Percentiles rank a stretch among this genome's conserved stretches.
These are phyloP conservation scores for western clawed frog (Xenopus tropicalis) DNA, from an alignment of 2,113 vertebrate genomes.

Conservation along the genomic window DNA sequence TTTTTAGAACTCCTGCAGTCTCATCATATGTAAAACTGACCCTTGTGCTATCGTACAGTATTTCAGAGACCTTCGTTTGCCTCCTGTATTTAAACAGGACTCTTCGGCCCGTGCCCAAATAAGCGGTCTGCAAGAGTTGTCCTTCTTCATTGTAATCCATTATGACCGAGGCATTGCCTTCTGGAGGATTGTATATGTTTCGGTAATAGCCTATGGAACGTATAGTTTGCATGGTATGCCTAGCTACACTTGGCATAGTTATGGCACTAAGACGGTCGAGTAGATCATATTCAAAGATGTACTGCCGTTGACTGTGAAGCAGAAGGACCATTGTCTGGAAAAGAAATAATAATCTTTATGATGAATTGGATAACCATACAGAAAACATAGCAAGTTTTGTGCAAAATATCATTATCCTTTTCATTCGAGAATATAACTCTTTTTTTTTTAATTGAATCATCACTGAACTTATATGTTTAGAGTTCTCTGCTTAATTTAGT, in stretches of 20 bases:
- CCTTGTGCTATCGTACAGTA: constrained; percentile 91
- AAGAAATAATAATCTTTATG: constrained; percentile 40
- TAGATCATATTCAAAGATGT: constrained; percentile 94
- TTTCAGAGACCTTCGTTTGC: constrained; percentile 89
- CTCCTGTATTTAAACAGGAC: constrained; percentile 90
- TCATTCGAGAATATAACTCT: constrained; percentile 60
- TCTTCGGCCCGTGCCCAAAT: constrained; percentile 88
- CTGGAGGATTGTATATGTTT: constrained; percentile 94
- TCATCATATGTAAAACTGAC: constrained; percentile 98
- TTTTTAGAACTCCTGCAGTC: constrained; percentile 91
- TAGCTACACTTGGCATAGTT: constrained; percentile 96
- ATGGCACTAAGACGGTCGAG: constrained; percentile 89
- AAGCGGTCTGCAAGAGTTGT: constrained; percentile 83
- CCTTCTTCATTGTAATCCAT: constrained; percentile 97
- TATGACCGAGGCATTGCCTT: constrained; percentile 93
- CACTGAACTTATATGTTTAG: constrained; percentile 71
- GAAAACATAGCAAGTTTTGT: constrained; percentile 54
- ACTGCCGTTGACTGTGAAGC: constrained; percentile 95
- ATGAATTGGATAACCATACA: constrained; percentile 40
- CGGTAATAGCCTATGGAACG: constrained; percentile 96
- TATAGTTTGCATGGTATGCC: constrained; percentile 95
- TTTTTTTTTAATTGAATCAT: constrained; percentile 66
- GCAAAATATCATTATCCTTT: constrained; percentile 57
- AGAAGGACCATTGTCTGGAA: constrained; percentile 93
- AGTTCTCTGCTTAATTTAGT: constrained; percentile 67